These are phyloP conservation scores for Zosterops borbonicus DNA, from an alignment of 2,113 vertebrate species.

Conservation along the genomic window DNA sequence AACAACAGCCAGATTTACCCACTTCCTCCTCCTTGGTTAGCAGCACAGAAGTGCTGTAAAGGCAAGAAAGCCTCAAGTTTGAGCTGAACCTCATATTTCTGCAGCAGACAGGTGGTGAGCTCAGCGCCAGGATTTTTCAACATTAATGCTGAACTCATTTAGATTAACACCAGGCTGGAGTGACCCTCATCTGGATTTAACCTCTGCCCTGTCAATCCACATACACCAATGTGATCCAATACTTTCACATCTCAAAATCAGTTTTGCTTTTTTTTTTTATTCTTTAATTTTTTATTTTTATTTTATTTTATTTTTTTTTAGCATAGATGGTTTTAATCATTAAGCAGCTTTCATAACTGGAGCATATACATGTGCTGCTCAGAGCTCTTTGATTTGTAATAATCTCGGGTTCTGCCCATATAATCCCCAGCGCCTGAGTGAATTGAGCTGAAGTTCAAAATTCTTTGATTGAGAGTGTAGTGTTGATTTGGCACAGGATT, in stretches of 20 bases:
- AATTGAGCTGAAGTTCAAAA: constrained; percentile 26
- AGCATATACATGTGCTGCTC: not conserved
- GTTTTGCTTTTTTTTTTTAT: not conserved
- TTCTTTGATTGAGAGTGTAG: not conserved
- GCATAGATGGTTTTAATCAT: constrained; percentile 37
- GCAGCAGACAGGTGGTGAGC: constrained; percentile 58
- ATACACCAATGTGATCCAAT: not conserved
- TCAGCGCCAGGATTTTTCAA: constrained; percentile 39
- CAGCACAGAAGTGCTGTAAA: not conserved
- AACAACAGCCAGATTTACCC: constrained; percentile 40
- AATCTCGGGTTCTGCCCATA: constrained; percentile 23
- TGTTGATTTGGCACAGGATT: not conserved
- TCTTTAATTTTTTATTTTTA: not conserved
- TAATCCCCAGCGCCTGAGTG: not conserved
- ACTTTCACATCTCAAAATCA: constrained; percentile 6
- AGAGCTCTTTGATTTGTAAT: constrained; percentile 27
- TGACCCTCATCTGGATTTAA: constrained; percentile 67
- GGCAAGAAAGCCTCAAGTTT: constrained; percentile 28
- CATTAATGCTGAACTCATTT: constrained; percentile 57
- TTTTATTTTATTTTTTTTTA: not conserved
- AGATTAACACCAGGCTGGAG: constrained; percentile 51
- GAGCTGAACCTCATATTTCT: constrained; percentile 24
- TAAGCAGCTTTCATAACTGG: constrained; percentile 56
- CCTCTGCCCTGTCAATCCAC: constrained; percentile 50
- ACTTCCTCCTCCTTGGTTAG: not conserved